A percentile compares a stretch with the other conserved stretches of the same genome.
Conservation (phyloP, 2,113 vertebrate genomes). For the Ptyas mucosa region DNA sequence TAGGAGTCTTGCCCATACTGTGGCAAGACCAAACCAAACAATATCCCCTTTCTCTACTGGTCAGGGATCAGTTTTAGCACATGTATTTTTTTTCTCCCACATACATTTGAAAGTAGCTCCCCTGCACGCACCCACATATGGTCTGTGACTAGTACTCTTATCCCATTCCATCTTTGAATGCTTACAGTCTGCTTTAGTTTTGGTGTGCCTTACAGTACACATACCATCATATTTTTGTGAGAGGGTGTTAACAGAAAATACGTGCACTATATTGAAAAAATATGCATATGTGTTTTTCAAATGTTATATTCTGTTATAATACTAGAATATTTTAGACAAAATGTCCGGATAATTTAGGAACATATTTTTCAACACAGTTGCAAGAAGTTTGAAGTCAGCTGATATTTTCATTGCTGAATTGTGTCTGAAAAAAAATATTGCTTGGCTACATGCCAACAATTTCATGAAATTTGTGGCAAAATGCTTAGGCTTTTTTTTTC, state of each 20-base stretch:
- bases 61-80: slow-evolving; percentile 63
- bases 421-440: neutral
- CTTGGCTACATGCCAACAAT: neutral
- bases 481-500: neutral
- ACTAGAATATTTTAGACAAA: neutral
- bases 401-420: neutral
- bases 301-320: neutral
- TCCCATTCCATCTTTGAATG: neutral
- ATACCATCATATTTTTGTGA: slow-evolving; percentile 13
- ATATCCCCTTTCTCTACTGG: slow-evolving; percentile 70
- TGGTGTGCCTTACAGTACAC: neutral
- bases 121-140: neutral
- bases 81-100: slow-evolving; percentile 21
- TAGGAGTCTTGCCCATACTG: slow-evolving; percentile 69
- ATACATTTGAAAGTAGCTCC: neutral
- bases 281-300: fast-evolving
- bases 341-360: neutral
- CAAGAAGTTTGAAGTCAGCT: neutral
- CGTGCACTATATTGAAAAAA: neutral
- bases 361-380: neutral
- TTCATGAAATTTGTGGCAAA: slow-evolving; percentile 49
- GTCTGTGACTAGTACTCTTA: neutral
- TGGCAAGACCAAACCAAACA: slow-evolving; percentile 82
- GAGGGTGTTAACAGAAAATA: neutral
- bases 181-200: neutral